Conservation (phyloP, 2,113 vertebrate species). For the Smithornis capensis region DNA sequence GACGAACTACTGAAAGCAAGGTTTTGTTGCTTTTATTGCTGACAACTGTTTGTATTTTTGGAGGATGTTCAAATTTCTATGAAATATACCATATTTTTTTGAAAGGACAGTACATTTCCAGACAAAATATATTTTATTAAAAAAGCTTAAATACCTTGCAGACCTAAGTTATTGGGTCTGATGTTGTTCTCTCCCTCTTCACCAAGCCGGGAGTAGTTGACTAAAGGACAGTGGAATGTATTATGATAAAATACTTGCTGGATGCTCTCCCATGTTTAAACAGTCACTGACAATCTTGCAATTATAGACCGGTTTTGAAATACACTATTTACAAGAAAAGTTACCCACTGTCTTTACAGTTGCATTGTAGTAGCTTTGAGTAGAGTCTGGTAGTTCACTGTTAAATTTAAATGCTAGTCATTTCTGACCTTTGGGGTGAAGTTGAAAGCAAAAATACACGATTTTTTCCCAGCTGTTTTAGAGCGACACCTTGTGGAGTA, state of each 20-base stretch:
- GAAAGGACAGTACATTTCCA: background rate
- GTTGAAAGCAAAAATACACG: accelerated
- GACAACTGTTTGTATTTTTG: background rate
- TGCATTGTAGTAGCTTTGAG: background rate
- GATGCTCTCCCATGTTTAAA: background rate
- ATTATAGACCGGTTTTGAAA: background rate
- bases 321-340: background rate
- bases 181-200: background rate
- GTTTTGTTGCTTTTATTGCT: background rate
- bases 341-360: background rate
- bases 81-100: background rate
- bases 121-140: background rate
- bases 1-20: background rate
- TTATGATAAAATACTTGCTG: background rate
- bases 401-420: background rate
- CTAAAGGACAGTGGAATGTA: background rate
- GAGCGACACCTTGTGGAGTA: conserved; percentile 53
- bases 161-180: background rate
- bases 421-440: background rate
- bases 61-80: background rate
- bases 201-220: background rate
- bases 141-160: background rate
- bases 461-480: background rate
- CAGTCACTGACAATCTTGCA: background rate
- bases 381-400: background rate